Evolutionary conservation across 2,888 invertebrate genomes (phyloP).

Genomic region (Ochropleura plecta): DNA sequence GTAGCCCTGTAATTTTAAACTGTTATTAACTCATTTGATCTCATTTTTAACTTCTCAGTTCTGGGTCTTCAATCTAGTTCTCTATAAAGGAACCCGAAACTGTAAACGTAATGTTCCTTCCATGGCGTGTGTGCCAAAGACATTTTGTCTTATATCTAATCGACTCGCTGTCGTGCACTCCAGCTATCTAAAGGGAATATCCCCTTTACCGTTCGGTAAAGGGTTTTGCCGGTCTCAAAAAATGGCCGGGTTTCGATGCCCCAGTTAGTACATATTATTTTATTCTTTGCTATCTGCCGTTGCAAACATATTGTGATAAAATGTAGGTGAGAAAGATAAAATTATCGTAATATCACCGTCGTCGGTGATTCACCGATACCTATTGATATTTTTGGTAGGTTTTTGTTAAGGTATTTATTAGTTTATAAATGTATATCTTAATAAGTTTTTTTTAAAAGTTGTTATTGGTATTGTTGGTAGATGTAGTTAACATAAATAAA

Average conservation of each 20-base stretch:
- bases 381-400: neutral
- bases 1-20: constrained; percentile 92
- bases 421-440: too few species aligned
- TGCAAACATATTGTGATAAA: neutral
- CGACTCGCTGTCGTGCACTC: neutral
- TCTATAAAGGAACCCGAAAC: too few species aligned
- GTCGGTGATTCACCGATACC: neutral
- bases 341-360: neutral
- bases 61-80: neutral
- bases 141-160: neutral
- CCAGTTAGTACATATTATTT: too few species aligned
- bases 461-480: too few species aligned
- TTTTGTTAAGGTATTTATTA: too few species aligned
- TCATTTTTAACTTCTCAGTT: too few species aligned
- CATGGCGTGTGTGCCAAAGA: neutral
- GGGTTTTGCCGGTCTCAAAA: too few species aligned
- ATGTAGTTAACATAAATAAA: too few species aligned
- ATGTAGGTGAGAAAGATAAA: neutral
- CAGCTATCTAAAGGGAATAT: neutral
- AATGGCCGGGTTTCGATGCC: too few species aligned
- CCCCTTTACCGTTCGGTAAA: too few species aligned
- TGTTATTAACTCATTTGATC: neutral
- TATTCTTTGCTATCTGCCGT: too few species aligned
- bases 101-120: neutral
- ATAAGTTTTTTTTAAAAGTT: too few species aligned